phyloP scores from a whole-genome alignment of 2,797 vertebrate genomes.

The Ptychobarbus kaznakovi region DNA sequence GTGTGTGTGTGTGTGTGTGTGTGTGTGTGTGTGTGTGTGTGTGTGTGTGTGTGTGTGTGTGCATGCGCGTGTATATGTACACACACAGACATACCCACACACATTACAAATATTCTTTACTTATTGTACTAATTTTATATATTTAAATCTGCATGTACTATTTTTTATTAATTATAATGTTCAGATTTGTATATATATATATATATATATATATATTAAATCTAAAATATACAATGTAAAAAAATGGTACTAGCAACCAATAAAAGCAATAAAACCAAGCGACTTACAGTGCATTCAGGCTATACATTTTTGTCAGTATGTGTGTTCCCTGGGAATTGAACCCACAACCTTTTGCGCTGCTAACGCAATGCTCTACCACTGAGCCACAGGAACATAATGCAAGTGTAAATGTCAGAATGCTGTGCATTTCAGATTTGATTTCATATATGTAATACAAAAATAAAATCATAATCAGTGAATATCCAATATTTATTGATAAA shows the following conservation, averaged over 20 bases:
- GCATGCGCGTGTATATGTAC: background rate
- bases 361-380: no score
- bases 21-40: background rate
- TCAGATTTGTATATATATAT: background rate
- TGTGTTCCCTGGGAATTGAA: no score
- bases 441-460: conserved; percentile 3
- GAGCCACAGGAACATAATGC: background rate
- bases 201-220: no score
- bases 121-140: background rate
- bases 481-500: background rate
- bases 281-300: no score
- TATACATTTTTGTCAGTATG: no score
- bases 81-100: background rate
- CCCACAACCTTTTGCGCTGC: no score
- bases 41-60: background rate
- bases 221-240: background rate
- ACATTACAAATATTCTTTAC: background rate
- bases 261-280: background rate
- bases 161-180: background rate
- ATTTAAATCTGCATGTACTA: no score
- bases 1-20: background rate
- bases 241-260: background rate
- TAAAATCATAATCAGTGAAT: background rate
- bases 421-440: background rate
- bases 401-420: background rate